A percentile compares a stretch with the other conserved stretches of the same genome.
Evolutionary conservation across 2,888 invertebrate genomes (phyloP).

Genomic region (Zhuqinia jingwanae): DNA sequence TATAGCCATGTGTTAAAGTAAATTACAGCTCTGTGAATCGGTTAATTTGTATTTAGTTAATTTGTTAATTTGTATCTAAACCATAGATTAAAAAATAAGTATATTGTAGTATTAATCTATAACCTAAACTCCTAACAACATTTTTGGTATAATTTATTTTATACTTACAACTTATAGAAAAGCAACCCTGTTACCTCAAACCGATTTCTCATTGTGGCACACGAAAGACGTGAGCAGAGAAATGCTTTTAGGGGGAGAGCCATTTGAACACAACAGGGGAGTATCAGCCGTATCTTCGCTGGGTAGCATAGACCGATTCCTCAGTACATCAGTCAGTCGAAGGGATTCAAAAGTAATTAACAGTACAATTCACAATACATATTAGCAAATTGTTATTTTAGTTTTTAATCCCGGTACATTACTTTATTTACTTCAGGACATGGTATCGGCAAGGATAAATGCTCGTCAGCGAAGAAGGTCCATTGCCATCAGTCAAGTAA

Average conservation of each 20-base stretch:
- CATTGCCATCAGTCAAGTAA: slow-evolving; percentile 65
- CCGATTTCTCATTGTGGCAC: slow-evolving; percentile 71
- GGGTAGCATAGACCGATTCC: slow-evolving; percentile 52
- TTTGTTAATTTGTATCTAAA: too few relatives aligned
- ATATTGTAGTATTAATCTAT: too few relatives aligned
- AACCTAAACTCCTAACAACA: too few relatives aligned
- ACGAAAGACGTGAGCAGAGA: slow-evolving; percentile 74
- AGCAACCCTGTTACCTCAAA: slow-evolving; percentile 61
- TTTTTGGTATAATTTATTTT: too few relatives aligned
- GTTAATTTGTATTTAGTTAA: neutral
- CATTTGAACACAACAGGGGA: neutral
- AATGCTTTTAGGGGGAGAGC: slow-evolving; percentile 33
- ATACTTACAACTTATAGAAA: slow-evolving; percentile 56
- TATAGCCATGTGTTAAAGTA: too few relatives aligned
- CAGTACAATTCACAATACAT: neutral
- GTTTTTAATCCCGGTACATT: too few relatives aligned
- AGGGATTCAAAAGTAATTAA: slow-evolving; percentile 48
- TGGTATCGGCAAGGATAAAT: slow-evolving; percentile 44
- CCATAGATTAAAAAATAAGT: too few relatives aligned
- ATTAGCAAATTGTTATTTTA: neutral
- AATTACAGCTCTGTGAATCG: neutral
- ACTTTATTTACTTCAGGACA: slow-evolving; percentile 28
- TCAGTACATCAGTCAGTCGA: slow-evolving; percentile 29
- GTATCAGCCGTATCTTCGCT: slow-evolving; percentile 44
- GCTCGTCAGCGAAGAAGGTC: slow-evolving; percentile 63